Conservation (phyloP, 2,113 vertebrate genomes). For the Eublepharis macularius region DNA sequence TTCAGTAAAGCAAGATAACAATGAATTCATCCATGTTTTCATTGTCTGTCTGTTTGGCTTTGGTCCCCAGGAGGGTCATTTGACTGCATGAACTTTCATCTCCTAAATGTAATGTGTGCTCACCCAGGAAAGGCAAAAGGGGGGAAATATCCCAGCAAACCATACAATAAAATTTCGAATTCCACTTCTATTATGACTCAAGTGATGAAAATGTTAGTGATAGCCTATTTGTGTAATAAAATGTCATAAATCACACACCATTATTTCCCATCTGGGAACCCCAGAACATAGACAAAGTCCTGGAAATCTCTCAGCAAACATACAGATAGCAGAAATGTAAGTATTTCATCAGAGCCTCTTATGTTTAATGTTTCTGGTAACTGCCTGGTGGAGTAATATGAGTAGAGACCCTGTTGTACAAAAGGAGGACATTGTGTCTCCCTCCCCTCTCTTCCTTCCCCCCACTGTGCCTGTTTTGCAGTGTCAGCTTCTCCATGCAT, state of each 20-base stretch:
- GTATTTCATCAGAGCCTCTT: slow-evolving; percentile 57
- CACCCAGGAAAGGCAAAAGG: slow-evolving; percentile 69
- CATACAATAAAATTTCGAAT: slow-evolving; percentile 71
- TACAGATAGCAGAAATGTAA: slow-evolving; percentile 55
- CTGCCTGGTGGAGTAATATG: slow-evolving; percentile 26
- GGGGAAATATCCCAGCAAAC: slow-evolving; percentile 40
- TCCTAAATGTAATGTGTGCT: slow-evolving; percentile 70
- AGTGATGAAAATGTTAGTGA: slow-evolving; percentile 75
- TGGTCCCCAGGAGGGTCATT: slow-evolving; percentile 63
- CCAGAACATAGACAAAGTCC: slow-evolving; percentile 51
- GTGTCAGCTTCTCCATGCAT: slow-evolving; percentile 64
- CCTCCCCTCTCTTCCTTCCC: slow-evolving; percentile 36
- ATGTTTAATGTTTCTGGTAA: slow-evolving; percentile 43
- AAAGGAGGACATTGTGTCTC: slow-evolving; percentile 25
- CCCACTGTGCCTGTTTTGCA: slow-evolving; percentile 35
- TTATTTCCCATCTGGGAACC: slow-evolving; percentile 61
- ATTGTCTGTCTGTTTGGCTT: slow-evolving; percentile 59
- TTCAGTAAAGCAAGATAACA: slow-evolving; percentile 71
- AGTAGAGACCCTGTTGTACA: slow-evolving; percentile 46
- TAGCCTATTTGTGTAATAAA: slow-evolving; percentile 69
- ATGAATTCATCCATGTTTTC: slow-evolving; percentile 59
- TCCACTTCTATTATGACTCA: slow-evolving; percentile 73
- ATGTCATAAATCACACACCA: slow-evolving; percentile 68
- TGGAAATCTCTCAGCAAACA: slow-evolving; percentile 40
- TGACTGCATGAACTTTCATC: slow-evolving; percentile 71